Evolutionary conservation across 1,140 invertebrate species (phyloP), one percentile per base, ranked within the genome.

Genomic region (Drosophila takahashii): DNA sequence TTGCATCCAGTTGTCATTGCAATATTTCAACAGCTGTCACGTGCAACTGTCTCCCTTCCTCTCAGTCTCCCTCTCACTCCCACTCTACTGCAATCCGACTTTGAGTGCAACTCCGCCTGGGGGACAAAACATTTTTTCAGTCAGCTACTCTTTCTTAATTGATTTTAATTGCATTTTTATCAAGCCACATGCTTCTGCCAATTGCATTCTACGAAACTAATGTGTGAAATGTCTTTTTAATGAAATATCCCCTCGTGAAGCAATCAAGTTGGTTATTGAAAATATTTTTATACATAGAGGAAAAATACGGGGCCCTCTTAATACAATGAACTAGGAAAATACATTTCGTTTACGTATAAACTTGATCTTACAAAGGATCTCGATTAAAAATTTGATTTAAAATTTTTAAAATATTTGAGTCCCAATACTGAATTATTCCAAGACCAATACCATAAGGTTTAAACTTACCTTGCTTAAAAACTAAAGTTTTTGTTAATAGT

Each of bases 121-220:
- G 53, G 22, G 52, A 71, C 39, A 69, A 41, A 13, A 16, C 1
- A 16, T 8, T 13, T 18, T 58, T 44, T 41, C 34, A 42, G 45
- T 42, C 59, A 42, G 15, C 50, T 57, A 42, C 51, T 52, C 81
- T 45, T 45, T 58, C 61, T 87, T 89, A 87, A 87, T 87, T 87
- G 84, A 69, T 79, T 89, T 87, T 87, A 89, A 87, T 87, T 87
- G 79, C 76, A 66, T 61, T 78, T 86, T 81, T 58, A 86, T 81
- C 58, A 75, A 81, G 74, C 48, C 65, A 66, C 44, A 36, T 56
- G 51, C 59, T 67, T 61, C 70, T 84, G 64, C 72, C 62, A 69
- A 32, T 34, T 84, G 80, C 80, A 83, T 75, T 70, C 66, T 32
- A 32, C 42, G 45, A 59, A 71, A 41, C 45, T 50, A 72, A 50